Percentiles rank a stretch among this genome's conserved stretches.
Evolutionary conservation across 1,140 invertebrate genomes (phyloP).

Genomic region (Samia ricini): DNA sequence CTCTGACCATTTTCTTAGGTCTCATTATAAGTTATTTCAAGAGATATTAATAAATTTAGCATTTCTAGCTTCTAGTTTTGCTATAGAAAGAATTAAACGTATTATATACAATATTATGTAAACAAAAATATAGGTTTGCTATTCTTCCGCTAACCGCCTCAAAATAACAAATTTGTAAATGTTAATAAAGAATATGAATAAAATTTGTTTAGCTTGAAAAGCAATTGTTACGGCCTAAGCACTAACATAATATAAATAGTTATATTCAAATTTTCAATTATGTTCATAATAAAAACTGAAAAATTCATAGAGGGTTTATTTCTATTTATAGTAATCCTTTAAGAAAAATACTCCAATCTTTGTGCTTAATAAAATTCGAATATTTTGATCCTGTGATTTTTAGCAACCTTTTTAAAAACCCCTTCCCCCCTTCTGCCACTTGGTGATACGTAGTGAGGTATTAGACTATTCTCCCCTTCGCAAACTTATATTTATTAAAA

Average conservation of each 20-base stretch:
- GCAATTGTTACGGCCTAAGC: slow-evolving; percentile 56
- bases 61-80: no score
- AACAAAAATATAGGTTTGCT: background rate
- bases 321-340: no score
- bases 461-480: no score
- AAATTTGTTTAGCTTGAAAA: slow-evolving; percentile 49
- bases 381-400: no score
- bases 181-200: background rate
- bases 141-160: background rate
- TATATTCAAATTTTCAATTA: slow-evolving; percentile 53
- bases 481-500: no score
- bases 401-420: no score
- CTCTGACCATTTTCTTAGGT: background rate
- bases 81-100: no score
- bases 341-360: no score
- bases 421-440: no score
- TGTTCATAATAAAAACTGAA: slow-evolving; percentile 59
- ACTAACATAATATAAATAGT: slow-evolving; percentile 45
- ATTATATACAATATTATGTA: background rate
- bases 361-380: no score
- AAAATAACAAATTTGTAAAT: background rate
- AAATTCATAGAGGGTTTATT: slow-evolving; percentile 2
- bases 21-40: background rate
- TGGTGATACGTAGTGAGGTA: no score
- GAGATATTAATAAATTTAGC: background rate